Base-by-base conservation (phyloP, 2,113 vertebrate genomes). In the Pachycephala philippinensis region DNA sequence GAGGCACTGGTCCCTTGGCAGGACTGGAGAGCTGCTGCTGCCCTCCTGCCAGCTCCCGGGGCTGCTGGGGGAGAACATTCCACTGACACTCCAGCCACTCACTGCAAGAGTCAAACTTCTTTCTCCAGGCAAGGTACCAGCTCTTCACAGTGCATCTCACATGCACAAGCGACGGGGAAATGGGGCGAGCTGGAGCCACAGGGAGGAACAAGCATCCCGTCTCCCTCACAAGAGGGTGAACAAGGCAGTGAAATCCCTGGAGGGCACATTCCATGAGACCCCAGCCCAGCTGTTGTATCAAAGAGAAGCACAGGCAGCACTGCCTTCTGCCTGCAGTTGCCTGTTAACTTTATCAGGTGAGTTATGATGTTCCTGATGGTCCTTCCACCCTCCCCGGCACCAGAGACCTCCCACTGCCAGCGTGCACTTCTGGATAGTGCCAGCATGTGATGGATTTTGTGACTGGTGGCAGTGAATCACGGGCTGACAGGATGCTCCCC, bases 41-140 rank as follows among this genome's bases (percentile, higher is more conserved):
- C 70, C 40, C 76, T 40, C 30, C 40, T 7, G 44, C 22, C 2
- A 11, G n/a, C 66, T 53, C 2, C 0, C 1, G 0, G 56, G 10
- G 31, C 61, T 84, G 71, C 76, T 19, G 17, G 30, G 31, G 42
- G 27, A 27, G 28, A 27, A 19, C 0, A 0, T 3, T 10, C 50
- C 44, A 7, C 63, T 49, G 65, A 37, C 39, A 6, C 31, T 52
- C 15, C 6, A 6, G 28, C n/a, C 53, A 44, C 20, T 42, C 23
- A 0, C 15, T 19, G 30, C 42, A 39, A 10, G 3, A 54, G 45
- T 76, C 35, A 61, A 49, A 72, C 50, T 26, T 10, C 5, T 20
- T 15, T 21, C 84, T 50, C 37, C 47, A 59, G 63, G 35, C 7
- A 3, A 84, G n/a, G 23, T 3, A 61, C 6, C 52, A 54, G 57